These are phyloP conservation scores for Venustoraphidia nigricollis DNA, from an alignment of 2,888 invertebrate genomes.

Conservation along the genomic window DNA sequence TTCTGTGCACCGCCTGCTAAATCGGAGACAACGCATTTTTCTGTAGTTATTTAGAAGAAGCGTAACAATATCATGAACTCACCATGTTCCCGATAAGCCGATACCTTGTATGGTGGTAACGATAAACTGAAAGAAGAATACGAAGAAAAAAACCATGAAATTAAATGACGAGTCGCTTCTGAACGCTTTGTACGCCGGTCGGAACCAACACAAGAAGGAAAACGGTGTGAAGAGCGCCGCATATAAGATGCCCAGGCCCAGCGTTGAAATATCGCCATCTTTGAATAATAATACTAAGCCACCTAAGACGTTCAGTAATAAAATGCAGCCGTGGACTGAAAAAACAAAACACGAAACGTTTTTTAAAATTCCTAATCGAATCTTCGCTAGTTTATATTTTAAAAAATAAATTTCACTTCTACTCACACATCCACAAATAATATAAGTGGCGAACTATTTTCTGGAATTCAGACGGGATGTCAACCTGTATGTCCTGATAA, in stretches of 20 bases:
- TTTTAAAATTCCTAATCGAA: neutral
- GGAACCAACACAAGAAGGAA: conserved; percentile 97
- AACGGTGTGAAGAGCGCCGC: conserved; percentile 85
- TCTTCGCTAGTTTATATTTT: neutral
- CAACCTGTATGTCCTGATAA: conserved; percentile 97
- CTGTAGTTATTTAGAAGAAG: conserved; percentile 4
- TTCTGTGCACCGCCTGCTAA: neutral
- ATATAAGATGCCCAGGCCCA: conserved; percentile 83
- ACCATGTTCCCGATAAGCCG: conserved; percentile 75
- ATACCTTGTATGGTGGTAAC: conserved; percentile 78
- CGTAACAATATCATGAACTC: conserved; percentile 27
- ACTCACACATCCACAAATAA: conserved; percentile 95
- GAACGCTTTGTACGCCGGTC: conserved; percentile 98
- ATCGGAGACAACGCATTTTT: neutral
- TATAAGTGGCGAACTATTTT: conserved; percentile 88
- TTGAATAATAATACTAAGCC: conserved; percentile 62
- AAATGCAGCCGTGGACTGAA: conserved; percentile 77
- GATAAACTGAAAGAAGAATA: conserved; percentile 91
- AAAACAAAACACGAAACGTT: conserved; percentile 18
- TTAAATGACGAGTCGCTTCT: conserved; percentile 98
- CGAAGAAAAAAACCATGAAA: conserved; percentile 99
- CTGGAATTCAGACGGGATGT: conserved; percentile 96
- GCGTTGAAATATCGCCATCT: conserved; percentile 44
- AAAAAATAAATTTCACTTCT: conserved; percentile 8
- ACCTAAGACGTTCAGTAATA: conserved; percentile 75